These are phyloP conservation scores for Erythrocercus mccallii DNA, from an alignment of 2,113 vertebrate genomes.

Conservation along the genomic window DNA sequence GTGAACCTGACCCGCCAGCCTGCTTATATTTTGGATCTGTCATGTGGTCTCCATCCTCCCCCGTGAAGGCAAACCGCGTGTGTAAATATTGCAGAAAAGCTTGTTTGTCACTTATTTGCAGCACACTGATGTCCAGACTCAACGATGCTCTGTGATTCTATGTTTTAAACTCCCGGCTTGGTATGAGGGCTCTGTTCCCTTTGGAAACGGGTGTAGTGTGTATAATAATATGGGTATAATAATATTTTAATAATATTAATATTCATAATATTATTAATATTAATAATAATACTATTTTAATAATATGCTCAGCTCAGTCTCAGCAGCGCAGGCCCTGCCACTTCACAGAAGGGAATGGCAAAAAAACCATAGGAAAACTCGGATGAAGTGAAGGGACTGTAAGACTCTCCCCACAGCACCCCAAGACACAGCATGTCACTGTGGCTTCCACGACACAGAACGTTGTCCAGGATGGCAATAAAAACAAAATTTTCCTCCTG, in stretches of 20 bases:
- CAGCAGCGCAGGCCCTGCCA: accelerated
- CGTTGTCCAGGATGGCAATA: accelerated
- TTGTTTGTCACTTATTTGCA: not conserved
- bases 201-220: not conserved
- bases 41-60: accelerated
- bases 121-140: accelerated
- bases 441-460: accelerated
- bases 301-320: not conserved
- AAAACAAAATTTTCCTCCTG: not conserved
- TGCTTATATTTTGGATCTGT: not conserved
- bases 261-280: not conserved
- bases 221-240: not conserved
- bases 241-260: not conserved
- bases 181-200: not conserved
- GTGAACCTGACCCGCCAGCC: not conserved
- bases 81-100: not conserved
- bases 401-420: not conserved
- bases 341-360: not conserved
- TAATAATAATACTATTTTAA: not conserved
- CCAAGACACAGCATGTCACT: accelerated
- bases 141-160: accelerated
- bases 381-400: accelerated
- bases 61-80: not conserved
- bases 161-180: not conserved
- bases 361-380: accelerated